A percentile compares a stretch with the other conserved stretches of the same genome.
phyloP scores from a whole-genome alignment of 2,888 invertebrate genomes.

The Drosophila picticornis region DNA sequence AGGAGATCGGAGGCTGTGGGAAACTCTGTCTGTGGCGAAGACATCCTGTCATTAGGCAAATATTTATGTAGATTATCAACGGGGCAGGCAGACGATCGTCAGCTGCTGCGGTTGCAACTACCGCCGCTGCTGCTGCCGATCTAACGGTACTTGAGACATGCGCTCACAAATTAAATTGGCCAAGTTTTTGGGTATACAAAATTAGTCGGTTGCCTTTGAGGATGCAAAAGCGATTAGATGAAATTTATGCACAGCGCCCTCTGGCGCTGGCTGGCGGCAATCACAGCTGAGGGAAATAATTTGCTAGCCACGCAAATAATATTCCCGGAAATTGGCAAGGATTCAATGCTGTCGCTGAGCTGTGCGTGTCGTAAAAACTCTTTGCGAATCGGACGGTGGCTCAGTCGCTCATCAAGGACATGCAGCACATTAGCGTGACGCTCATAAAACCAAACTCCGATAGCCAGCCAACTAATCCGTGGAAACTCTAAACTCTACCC shows the following conservation, averaged over 20 bases:
- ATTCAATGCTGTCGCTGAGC: constrained; percentile 48
- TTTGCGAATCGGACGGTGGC: constrained; percentile 72
- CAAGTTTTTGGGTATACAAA: constrained; percentile 24
- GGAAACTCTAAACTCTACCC: constrained; percentile 75
- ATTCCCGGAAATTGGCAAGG: constrained; percentile 81
- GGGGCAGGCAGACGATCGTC: constrained; percentile 34
- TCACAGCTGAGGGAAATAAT: constrained; percentile 12
- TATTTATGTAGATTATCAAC: constrained; percentile 73
- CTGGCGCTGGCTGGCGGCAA: constrained; percentile 61
- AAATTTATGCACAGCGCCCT: constrained; percentile 74
- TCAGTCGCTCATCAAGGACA: constrained; percentile 69
- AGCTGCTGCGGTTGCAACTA: constrained; percentile 34
- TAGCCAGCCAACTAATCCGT: constrained; percentile 62
- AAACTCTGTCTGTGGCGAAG: constrained; percentile 49
- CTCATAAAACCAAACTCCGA: constrained; percentile 63
- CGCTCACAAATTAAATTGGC: constrained; percentile 49
- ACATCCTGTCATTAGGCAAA: constrained; percentile 78
- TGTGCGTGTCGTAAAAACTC: constrained; percentile 78
- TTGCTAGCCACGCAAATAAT: constrained; percentile 61
- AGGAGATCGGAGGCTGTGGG: constrained; percentile 56
- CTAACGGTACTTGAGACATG: constrained; percentile 63
- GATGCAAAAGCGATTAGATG: constrained; percentile 51
- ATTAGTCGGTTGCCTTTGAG: constrained; percentile 63
- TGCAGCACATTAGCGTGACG: constrained; percentile 68
- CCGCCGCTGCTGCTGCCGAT: constrained; percentile 19